Evolutionary conservation across 2,113 vertebrate genomes (phyloP).

Genomic region (Fukomys damarensis): DNA sequence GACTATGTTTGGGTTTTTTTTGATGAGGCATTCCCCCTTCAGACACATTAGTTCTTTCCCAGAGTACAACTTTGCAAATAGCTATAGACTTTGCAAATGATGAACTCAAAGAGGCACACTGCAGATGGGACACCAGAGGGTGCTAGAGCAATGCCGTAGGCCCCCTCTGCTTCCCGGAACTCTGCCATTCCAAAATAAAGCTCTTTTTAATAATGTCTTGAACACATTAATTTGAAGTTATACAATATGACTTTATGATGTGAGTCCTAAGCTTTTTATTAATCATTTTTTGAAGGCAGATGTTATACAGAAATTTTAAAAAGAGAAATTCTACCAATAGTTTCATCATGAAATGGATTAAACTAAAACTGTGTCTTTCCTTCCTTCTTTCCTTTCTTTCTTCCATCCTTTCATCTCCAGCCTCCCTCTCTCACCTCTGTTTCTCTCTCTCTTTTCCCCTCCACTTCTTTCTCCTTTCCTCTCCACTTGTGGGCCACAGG

Average conservation of each 20-base stretch:
- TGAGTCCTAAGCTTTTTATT: neutral
- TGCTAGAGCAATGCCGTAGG: slow-evolving; percentile 58
- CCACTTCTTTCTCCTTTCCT: too few species aligned
- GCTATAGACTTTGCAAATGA: neutral
- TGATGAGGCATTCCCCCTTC: neutral
- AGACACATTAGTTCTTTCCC: neutral
- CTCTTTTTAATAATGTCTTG: neutral
- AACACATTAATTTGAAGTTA: neutral
- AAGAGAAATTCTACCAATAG: neutral
- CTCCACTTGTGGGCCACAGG: too few species aligned
- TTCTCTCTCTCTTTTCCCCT: neutral
- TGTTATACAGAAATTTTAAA: slow-evolving; percentile 19
- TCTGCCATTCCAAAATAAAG: neutral
- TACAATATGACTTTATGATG: neutral
- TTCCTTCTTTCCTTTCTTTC: too few species aligned
- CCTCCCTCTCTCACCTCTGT: neutral
- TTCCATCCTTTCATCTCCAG: too few species aligned
- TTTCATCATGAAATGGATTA: neutral
- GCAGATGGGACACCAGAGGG: slow-evolving; percentile 82
- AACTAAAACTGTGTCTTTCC: neutral
- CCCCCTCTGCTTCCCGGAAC: neutral
- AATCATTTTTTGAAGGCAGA: neutral
- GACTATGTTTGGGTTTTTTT: neutral
- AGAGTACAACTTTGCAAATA: slow-evolving; percentile 25
- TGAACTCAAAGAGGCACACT: neutral